Conservation (phyloP, 1,140 invertebrate genomes). For the Pararge aegeria region DNA sequence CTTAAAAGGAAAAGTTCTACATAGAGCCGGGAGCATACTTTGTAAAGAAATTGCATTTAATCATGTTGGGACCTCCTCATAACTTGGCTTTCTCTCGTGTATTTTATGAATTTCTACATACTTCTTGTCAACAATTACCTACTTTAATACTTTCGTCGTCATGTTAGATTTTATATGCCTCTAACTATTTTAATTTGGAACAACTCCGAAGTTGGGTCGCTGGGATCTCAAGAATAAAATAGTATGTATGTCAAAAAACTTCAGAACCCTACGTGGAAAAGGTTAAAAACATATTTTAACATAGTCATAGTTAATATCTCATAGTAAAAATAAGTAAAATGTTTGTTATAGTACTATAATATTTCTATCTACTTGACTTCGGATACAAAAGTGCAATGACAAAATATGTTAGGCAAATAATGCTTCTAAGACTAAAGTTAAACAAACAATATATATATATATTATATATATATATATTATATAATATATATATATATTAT, state of each 20-base stretch:
- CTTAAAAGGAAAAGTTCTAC: constrained; percentile 63
- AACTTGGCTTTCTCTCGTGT: constrained; percentile 59
- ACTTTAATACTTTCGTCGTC: constrained; percentile 58
- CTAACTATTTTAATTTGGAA: constrained; percentile 51
- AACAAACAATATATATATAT: too few relatives aligned
- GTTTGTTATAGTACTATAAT: too few relatives aligned
- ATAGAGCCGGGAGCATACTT: constrained; percentile 63
- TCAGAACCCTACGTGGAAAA: too few relatives aligned
- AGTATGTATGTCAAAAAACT: neutral
- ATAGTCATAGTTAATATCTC: too few relatives aligned
- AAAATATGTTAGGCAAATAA: too few relatives aligned
- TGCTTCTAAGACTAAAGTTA: too few relatives aligned
- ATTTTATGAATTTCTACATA: constrained; percentile 71
- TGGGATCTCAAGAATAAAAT: neutral
- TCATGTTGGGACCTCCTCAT: constrained; percentile 65
- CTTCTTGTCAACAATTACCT: constrained; percentile 69
- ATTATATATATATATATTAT: too few relatives aligned
- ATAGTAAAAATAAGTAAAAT: too few relatives aligned
- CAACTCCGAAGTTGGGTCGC: constrained; percentile 10
- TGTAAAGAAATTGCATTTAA: constrained; percentile 72
- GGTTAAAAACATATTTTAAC: too few relatives aligned
- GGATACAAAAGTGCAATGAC: too few relatives aligned
- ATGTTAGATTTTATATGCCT: constrained; percentile 45
- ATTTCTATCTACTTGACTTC: too few relatives aligned
- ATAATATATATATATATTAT: too few relatives aligned